Conservation (phyloP, 2,888 invertebrate genomes). For the Brachylomia viminalis region DNA sequence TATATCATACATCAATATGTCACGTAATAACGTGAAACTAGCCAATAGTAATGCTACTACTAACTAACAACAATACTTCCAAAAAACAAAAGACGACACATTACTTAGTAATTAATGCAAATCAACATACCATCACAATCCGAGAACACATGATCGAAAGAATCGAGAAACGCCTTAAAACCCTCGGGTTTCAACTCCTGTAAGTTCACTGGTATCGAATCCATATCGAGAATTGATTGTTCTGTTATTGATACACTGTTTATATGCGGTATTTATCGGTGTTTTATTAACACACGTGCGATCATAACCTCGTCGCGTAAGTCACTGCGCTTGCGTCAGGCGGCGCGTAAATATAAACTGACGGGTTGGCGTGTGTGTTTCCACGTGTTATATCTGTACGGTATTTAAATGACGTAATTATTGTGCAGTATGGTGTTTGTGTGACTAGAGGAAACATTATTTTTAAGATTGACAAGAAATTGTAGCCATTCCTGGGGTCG, state of each 20-base stretch:
- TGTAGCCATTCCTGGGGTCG: too few species aligned
- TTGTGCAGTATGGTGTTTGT: not conserved
- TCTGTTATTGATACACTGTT: slow-evolving; percentile 49
- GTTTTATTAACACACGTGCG: slow-evolving; percentile 76
- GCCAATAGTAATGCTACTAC: too few species aligned
- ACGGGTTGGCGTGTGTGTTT: slow-evolving; percentile 64
- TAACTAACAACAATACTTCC: slow-evolving; percentile 1
- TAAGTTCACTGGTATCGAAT: slow-evolving; percentile 80
- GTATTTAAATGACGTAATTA: slow-evolving; percentile 3
- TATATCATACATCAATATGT: not conserved
- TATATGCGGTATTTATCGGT: slow-evolving; percentile 40
- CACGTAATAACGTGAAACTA: not conserved
- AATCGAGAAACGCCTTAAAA: slow-evolving; percentile 89
- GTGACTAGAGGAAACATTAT: not conserved
- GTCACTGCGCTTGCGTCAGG: slow-evolving; percentile 82
- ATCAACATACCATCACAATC: slow-evolving; percentile 93
- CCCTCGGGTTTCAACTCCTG: slow-evolving; percentile 82
- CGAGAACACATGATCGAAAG: slow-evolving; percentile 93
- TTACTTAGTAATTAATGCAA: not conserved
- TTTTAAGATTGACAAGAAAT: not conserved
- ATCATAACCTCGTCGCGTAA: slow-evolving; percentile 74
- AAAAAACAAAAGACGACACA: slow-evolving; percentile 9
- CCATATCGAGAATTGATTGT: slow-evolving; percentile 67
- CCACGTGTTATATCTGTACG: slow-evolving; percentile 39
- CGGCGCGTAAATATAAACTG: slow-evolving; percentile 72